Evolutionary conservation across 2,888 invertebrate genomes (phyloP).

Genomic region (Ethmia dodecea): DNA sequence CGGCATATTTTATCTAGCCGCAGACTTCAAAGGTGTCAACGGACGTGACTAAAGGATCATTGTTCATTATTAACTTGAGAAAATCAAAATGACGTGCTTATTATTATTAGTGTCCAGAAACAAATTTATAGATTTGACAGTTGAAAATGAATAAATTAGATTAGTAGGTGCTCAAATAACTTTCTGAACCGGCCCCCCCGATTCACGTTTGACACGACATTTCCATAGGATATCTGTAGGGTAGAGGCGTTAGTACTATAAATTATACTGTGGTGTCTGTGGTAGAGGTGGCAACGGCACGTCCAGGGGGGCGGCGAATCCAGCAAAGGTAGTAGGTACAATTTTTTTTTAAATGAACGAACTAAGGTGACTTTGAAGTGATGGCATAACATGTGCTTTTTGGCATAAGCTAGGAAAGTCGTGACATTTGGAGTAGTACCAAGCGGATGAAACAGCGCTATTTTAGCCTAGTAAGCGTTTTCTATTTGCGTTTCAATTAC

Average conservation of each 20-base stretch:
- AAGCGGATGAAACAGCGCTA: slow-evolving; percentile 26
- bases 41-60: not conserved
- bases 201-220: no score
- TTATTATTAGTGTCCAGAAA: not conserved
- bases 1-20: no score
- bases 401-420: slow-evolving; percentile 22
- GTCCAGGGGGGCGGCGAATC: no score
- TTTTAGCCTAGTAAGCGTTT: slow-evolving; percentile 33
- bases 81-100: not conserved
- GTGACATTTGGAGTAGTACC: slow-evolving; percentile 54
- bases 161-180: no score
- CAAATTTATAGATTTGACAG: no score
- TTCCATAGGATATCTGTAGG: not conserved
- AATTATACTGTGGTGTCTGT: not conserved
- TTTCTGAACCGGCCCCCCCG: no score
- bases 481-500: slow-evolving; percentile 28
- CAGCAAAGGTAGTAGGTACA: not conserved
- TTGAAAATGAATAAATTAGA: not conserved
- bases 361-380: not conserved
- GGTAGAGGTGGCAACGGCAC: no score
- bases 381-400: slow-evolving; percentile 15
- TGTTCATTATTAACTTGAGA: not conserved
- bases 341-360: not conserved
- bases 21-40: no score
- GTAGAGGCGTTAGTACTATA: not conserved